Conservation (phyloP, 2,797 vertebrate species). For the Gephyroberyx darwinii region DNA sequence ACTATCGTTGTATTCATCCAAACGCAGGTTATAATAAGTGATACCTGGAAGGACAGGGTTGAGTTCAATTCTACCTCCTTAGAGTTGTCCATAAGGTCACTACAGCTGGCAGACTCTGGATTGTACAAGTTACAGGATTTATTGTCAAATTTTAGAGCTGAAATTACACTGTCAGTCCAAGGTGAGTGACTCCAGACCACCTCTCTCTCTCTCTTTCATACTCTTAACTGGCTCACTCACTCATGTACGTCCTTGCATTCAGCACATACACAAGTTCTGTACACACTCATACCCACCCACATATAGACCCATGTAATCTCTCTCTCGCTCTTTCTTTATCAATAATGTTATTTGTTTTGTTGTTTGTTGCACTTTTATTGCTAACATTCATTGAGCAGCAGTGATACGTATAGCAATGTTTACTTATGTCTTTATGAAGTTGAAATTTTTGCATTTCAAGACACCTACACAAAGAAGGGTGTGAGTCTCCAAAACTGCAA, state of each 20-base stretch:
- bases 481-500: background rate
- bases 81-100: constrained; percentile 55
- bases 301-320: background rate
- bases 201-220: background rate
- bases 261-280: background rate
- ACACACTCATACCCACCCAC: background rate
- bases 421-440: background rate
- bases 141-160: no score
- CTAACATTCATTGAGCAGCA: background rate
- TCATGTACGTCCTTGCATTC: background rate
- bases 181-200: constrained; percentile 63
- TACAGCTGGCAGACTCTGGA: constrained; percentile 68
- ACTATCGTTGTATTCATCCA: constrained; percentile 21
- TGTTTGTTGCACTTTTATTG: background rate
- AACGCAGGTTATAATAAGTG: no score
- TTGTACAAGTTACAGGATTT: fast-evolving
- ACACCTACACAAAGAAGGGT: background rate
- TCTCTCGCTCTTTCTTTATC: background rate
- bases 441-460: background rate
- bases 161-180: constrained; percentile 67
- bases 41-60: fast-evolving
- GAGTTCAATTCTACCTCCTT: background rate
- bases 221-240: background rate
- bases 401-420: background rate
- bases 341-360: no score